phyloP scores from a whole-genome alignment of 2,113 vertebrate species.

The Theristicus caerulescens region DNA sequence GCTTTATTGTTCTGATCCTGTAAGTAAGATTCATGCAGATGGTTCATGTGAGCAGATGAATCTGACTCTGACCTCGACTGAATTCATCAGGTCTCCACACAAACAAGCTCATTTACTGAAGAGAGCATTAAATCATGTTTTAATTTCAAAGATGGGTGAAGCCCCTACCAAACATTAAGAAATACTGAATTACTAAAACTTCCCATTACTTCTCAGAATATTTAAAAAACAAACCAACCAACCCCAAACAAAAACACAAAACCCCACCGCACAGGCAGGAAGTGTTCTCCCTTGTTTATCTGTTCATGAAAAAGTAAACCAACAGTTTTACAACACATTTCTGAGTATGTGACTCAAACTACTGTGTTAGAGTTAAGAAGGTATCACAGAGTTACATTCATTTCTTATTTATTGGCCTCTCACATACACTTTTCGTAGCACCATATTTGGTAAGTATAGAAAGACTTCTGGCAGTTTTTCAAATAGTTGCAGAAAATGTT shows the following conservation, averaged over 20 bases:
- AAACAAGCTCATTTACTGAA: neutral
- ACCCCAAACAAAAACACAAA: neutral
- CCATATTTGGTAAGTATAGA: fast-evolving
- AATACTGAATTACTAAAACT: neutral
- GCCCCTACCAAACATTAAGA: neutral
- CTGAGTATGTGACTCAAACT: neutral
- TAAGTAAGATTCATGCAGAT: neutral
- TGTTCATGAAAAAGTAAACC: neutral
- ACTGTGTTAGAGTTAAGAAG: neutral
- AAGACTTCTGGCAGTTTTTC: neutral
- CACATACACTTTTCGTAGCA: neutral
- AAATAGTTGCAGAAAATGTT: neutral
- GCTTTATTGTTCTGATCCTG: neutral
- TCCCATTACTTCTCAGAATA: neutral
- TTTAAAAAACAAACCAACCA: neutral
- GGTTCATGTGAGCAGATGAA: neutral
- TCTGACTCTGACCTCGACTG: neutral
- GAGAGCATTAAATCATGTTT: neutral
- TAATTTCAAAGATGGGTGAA: neutral
- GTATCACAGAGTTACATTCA: neutral
- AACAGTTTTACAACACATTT: neutral
- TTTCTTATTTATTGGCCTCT: neutral
- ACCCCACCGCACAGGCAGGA: neutral
- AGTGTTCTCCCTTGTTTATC: neutral
- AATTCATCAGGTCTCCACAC: neutral